Base-by-base conservation (phyloP, 1,140 invertebrate genomes). In the Monomorium pharaonis region DNA sequence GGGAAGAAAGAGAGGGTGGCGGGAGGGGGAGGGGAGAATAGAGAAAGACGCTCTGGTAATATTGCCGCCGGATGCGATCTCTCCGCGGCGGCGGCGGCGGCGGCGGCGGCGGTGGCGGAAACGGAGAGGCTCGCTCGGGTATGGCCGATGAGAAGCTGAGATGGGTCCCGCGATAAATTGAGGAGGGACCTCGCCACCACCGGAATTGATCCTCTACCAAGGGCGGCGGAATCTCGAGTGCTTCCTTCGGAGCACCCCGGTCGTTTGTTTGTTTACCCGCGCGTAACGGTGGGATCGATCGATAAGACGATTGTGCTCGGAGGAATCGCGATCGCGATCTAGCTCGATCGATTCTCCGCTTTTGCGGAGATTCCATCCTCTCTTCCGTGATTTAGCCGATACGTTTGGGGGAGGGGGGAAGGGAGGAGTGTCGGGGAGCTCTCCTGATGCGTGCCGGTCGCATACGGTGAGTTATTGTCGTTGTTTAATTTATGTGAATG, bases 91-190 rank as follows among this genome's bases (percentile, higher is more conserved):
- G 76, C 51, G 58, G 76, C 78, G 78, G 78, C 72, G 74, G 27
- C 67, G 67, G 67, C 72, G 78, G 51, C 30, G n/a, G 42, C 18
- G 58, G 76, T 54, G 58, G 76, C 78, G 78, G 78, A 83, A 83
- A 42, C 67, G 67, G 67, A 83, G 78, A n/a, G n/a, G n/a, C n/a
- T n/a, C n/a, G 51, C 78, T 72, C 78, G 67, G 65, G 72, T 83
- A 83, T 83, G 67, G 78, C 51, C 78, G 51, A 74, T 60, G 78
- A 83, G 60, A 24, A 67, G 24, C 37, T 72, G 37, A 72, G 67
- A 74, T 72, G 67, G 78, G 51, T 83, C 78, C 37, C 51, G 78
- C 78, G 78, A 83, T 83, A 83, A 83, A 83, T 83, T 83, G 78
- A 83, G 51, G 67, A 83, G 67, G 27, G 51, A 81, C 78, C 49